Evolutionary conservation across 64 coral and sea anemone genomes (phyloP).

Genomic region (Hydrozoanthus tunicans): DNA sequence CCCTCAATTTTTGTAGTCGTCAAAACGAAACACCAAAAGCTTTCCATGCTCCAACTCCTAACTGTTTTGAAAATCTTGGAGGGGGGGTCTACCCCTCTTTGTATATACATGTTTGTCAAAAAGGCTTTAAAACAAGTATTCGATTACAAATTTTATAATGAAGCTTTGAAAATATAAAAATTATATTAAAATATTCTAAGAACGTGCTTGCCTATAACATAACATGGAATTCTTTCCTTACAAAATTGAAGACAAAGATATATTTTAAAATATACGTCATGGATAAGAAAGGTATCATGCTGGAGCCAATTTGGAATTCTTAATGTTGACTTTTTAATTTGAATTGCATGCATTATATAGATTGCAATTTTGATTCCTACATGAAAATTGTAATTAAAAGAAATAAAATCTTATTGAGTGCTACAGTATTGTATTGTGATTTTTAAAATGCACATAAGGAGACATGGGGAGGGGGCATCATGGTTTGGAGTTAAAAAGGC

Average conservation of each 20-base stretch:
- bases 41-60: conserved; percentile 20
- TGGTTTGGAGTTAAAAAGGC: conserved; percentile 28
- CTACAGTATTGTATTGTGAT: conserved; percentile 24
- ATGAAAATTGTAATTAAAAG: conserved; percentile 31
- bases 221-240: conserved; percentile 16
- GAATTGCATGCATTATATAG: conserved; percentile 15
- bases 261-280: background rate
- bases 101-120: conserved; percentile 28
- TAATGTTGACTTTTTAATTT: conserved; percentile 18
- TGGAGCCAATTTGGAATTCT: conserved; percentile 24
- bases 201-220: conserved; percentile 18
- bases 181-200: conserved; percentile 30
- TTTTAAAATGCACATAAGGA: conserved; percentile 10
- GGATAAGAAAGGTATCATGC: conserved; percentile 16
- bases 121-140: conserved; percentile 13
- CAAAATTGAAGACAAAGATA: conserved; percentile 8
- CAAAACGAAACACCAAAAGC: conserved; percentile 5
- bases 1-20: conserved; percentile 20
- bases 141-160: conserved; percentile 16
- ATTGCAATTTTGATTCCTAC: conserved; percentile 16
- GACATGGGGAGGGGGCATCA: conserved; percentile 14
- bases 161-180: conserved; percentile 26
- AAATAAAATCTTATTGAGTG: conserved; percentile 31
- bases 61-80: conserved; percentile 25
- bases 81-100: conserved; percentile 2